Evolutionary conservation across 1,140 invertebrate genomes (phyloP), one percentile per base, ranked within the genome.

Genomic region (Aleiodes sp.): DNA sequence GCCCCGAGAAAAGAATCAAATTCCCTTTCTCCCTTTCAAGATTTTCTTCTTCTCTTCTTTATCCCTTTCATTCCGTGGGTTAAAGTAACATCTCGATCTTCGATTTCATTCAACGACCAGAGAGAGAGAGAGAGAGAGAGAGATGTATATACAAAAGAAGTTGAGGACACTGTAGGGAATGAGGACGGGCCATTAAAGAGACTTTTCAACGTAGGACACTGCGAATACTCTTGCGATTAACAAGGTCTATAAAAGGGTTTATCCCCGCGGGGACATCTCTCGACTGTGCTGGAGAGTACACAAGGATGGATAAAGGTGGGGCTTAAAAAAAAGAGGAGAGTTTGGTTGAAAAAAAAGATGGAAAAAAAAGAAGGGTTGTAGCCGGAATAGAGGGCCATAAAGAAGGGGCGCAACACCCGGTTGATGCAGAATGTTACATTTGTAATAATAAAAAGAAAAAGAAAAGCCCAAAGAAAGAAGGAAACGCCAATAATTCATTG

Each of bases 401-500:
- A 72, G 39, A 68, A 75, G 43, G 16, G 33, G 68, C 37, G 52
- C 62, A 39, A 70, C 39, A 19, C 33, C 33, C 33, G 4, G 61
- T 59, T 56, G 52, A 70, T 33, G 67, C 26, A 65, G 35, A 65
- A 43, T 65, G 61, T 61, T 52, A 62, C 29, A 64, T 64, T 59
- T 41, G 56, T 67, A 46, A 24, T 19, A 16, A 21, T 12, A n/a
- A 64, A 59, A 57, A 33, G 59, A 41, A 64, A 66, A 67, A 65
- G 43, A 71, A 68, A 72, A 64, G 37, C 46, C 57, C 60, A 41
- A 60, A 60, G 68, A 62, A 60, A 68, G 63, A 62, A 62, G 59
- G 57, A 72, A 77, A 78, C 69, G 78, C 82, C 83, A 79, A 86
- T 86, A 86, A 84, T 78, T 86, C 85, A 86, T 86, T 85, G 85